Percentiles rank a stretch among this genome's conserved stretches.
These are phyloP conservation scores for Malacoctenus gilli DNA, from an alignment of 2,797 vertebrate genomes.

Conservation along the genomic window DNA sequence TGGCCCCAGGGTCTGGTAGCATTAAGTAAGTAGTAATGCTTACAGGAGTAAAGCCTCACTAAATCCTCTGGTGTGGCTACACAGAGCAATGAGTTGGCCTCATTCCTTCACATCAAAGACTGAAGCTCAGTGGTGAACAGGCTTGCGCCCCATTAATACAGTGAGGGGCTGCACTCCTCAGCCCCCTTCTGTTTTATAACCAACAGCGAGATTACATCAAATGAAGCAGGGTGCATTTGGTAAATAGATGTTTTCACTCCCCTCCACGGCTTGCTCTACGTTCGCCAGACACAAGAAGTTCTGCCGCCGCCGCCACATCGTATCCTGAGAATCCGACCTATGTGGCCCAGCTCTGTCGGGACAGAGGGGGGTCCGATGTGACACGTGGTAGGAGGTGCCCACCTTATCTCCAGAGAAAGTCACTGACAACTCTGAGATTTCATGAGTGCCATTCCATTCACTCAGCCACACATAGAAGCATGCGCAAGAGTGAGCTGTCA, in stretches of 20 bases:
- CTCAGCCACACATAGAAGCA: conserved; percentile 15
- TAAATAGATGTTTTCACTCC: conserved; percentile 32
- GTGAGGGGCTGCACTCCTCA: conserved; percentile 14
- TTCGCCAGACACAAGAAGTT: background rate
- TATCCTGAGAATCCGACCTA: background rate
- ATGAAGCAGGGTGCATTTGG: conserved; percentile 35
- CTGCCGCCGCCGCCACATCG: background rate
- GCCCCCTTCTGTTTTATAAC: conserved; percentile 25
- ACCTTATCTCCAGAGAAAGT: conserved; percentile 43
- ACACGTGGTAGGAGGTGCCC: conserved; percentile 6
- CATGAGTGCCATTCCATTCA: conserved; percentile 28
- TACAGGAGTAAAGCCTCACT: conserved; percentile 42
- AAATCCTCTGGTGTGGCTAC: conserved; percentile 52
- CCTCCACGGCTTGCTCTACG: too few species aligned
- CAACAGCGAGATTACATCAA: conserved; percentile 33
- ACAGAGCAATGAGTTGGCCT: conserved; percentile 45
- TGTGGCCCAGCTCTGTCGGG: conserved; percentile 15
- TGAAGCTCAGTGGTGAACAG: conserved; percentile 41
- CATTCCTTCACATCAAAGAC: conserved; percentile 74
- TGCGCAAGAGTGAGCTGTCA: conserved; percentile 21
- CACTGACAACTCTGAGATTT: conserved; percentile 29
- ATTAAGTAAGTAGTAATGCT: conserved; percentile 30
- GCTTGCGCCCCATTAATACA: conserved; percentile 26
- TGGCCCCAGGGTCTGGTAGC: conserved; percentile 13
- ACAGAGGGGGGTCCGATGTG: conserved; percentile 22